These are phyloP conservation scores for Stenichneumon culpator DNA, from an alignment of 2,888 invertebrate species.

Conservation along the genomic window DNA sequence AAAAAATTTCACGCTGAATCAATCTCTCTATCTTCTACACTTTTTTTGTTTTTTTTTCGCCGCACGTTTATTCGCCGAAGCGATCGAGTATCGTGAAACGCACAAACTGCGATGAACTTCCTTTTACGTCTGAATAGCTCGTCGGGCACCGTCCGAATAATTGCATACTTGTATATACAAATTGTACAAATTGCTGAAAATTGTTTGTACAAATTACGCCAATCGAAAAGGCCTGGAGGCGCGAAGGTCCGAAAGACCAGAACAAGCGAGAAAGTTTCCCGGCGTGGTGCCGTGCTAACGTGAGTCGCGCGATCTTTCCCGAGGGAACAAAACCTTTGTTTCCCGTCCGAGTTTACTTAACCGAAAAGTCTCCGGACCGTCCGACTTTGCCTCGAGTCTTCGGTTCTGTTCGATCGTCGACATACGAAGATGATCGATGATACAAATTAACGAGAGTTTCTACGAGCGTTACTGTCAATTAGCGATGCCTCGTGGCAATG, in stretches of 20 bases:
- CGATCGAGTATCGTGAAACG: not conserved
- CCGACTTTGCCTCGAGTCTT: no score
- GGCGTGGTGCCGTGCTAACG: no score
- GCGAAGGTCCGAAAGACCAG: no score
- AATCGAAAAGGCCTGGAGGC: no score
- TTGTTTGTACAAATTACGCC: no score
- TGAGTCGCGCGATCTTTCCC: no score
- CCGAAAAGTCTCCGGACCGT: not conserved
- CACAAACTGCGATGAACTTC: not conserved
- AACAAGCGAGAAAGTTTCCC: no score
- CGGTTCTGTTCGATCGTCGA: not conserved
- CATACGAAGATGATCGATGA: not conserved
- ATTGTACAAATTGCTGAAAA: conserved; percentile 39
- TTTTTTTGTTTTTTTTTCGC: not conserved
- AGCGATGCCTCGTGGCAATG: not conserved
- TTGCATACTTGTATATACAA: conserved; percentile 7
- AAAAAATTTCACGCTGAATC: conserved; percentile 32
- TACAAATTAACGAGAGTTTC: not conserved
- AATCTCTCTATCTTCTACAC: conserved; percentile 17
- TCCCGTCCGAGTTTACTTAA: not conserved
- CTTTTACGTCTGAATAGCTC: not conserved
- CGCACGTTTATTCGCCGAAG: conserved; percentile 8
- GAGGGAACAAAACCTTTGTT: not conserved
- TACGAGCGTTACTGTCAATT: not conserved
- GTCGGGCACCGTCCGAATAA: conserved; percentile 8